Percentiles rank a stretch among this genome's conserved stretches.
Evolutionary conservation across 2,113 vertebrate genomes (phyloP).

Genomic region (Psephotus haematonotus): DNA sequence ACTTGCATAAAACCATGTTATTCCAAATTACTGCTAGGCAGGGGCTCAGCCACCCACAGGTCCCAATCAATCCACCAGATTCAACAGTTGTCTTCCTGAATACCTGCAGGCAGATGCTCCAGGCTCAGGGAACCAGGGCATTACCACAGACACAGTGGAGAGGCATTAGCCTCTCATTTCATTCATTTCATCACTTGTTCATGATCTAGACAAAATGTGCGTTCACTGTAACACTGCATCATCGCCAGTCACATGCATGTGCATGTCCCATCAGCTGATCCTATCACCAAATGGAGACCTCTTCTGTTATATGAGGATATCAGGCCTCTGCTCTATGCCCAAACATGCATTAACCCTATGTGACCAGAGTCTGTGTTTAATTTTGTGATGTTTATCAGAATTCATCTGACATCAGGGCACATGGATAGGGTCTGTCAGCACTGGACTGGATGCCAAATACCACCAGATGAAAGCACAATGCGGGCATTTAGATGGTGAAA

Average conservation of each 20-base stretch:
- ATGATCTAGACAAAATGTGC: background rate
- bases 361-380: background rate
- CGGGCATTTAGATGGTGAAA: background rate
- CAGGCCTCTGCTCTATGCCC: background rate
- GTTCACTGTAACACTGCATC: background rate
- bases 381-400: background rate
- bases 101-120: background rate
- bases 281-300: background rate
- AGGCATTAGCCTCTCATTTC: background rate
- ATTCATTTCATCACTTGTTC: background rate
- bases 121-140: background rate
- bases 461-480: background rate
- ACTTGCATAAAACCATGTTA: background rate
- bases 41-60: background rate
- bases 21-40: background rate
- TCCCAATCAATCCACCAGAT: background rate
- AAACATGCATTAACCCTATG: accelerated
- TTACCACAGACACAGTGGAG: background rate
- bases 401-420: background rate
- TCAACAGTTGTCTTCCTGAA: background rate
- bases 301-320: background rate
- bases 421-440: background rate
- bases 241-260: background rate
- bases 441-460: background rate
- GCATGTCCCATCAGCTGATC: accelerated